phyloP scores from a whole-genome alignment of 2,797 vertebrate species.

The Bradypodion ventrale region DNA sequence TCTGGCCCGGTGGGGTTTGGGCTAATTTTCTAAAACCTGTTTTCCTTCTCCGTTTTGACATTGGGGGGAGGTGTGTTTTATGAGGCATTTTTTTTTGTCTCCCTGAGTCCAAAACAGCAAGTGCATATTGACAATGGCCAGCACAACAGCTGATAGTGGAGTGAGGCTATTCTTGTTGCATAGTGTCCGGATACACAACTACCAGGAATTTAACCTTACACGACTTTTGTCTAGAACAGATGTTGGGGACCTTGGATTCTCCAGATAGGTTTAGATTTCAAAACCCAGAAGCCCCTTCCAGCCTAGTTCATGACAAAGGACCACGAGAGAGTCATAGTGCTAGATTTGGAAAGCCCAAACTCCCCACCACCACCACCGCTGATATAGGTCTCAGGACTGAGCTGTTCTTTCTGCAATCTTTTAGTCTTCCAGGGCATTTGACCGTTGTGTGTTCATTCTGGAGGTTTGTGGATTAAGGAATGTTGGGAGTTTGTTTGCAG shows the following conservation, averaged over 20 bases:
- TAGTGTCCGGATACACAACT: neutral
- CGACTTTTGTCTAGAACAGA: too few species aligned
- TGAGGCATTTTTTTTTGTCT: too few species aligned
- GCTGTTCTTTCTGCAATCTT: neutral
- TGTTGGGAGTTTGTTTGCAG: too few species aligned
- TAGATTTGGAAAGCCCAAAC: too few species aligned
- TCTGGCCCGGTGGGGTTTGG: neutral
- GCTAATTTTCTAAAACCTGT: neutral
- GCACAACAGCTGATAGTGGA: neutral
- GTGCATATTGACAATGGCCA: neutral
- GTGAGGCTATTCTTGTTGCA: neutral
- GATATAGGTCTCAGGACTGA: too few species aligned
- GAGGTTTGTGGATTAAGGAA: neutral
- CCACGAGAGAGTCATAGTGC: too few species aligned
- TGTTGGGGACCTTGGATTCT: too few species aligned
- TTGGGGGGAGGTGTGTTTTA: too few species aligned
- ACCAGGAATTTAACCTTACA: neutral
- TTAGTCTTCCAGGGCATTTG: neutral
- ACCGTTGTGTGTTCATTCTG: neutral
- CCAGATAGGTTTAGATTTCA: too few species aligned
- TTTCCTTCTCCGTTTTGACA: neutral
- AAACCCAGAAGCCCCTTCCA: too few species aligned
- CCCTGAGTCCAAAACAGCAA: neutral
- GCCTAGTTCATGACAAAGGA: too few species aligned
- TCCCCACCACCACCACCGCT: too few species aligned